Evolutionary conservation across 2,888 invertebrate genomes (phyloP).

Genomic region (Euzophera pinguis): DNA sequence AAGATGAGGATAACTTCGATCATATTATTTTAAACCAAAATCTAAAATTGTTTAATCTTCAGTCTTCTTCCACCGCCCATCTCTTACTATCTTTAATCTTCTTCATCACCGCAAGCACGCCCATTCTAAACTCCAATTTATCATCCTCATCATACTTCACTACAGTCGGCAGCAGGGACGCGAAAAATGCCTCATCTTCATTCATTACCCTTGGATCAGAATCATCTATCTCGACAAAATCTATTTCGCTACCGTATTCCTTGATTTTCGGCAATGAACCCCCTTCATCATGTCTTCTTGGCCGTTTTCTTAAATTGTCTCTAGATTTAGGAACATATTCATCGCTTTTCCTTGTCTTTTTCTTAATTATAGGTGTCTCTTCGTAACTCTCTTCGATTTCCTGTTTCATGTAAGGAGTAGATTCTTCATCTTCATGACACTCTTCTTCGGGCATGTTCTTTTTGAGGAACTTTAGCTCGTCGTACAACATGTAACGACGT

Average conservation of each 20-base stretch:
- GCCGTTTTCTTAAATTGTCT: slow-evolving; percentile 27
- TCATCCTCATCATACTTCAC: slow-evolving; percentile 67
- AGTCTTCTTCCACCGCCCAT: slow-evolving; percentile 25
- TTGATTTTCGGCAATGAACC: slow-evolving; percentile 14
- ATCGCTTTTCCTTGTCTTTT: slow-evolving; percentile 3
- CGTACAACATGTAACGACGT: slow-evolving; percentile 51
- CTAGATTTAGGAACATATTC: neutral
- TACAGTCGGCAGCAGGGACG: slow-evolving; percentile 61
- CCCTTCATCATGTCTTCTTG: slow-evolving; percentile 26
- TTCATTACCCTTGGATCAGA: slow-evolving; percentile 66
- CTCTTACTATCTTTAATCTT: slow-evolving; percentile 53
- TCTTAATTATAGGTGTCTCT: slow-evolving; percentile 14
- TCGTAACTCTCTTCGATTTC: slow-evolving; percentile 22
- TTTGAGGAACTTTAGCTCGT: slow-evolving; percentile 54
- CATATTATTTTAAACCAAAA: too few species aligned
- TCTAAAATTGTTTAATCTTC: neutral
- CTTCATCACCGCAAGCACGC: slow-evolving; percentile 62
- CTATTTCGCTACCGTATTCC: slow-evolving; percentile 29
- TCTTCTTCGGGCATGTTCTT: slow-evolving; percentile 39
- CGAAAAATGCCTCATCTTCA: slow-evolving; percentile 72
- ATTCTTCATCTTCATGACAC: slow-evolving; percentile 21
- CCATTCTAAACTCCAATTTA: slow-evolving; percentile 63
- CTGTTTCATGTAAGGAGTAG: slow-evolving; percentile 29
- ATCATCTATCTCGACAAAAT: slow-evolving; percentile 44
- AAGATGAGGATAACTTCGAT: too few species aligned